Evolutionary conservation across 2,888 invertebrate genomes (phyloP).

Genomic region (Podotricha telesiphe): DNA sequence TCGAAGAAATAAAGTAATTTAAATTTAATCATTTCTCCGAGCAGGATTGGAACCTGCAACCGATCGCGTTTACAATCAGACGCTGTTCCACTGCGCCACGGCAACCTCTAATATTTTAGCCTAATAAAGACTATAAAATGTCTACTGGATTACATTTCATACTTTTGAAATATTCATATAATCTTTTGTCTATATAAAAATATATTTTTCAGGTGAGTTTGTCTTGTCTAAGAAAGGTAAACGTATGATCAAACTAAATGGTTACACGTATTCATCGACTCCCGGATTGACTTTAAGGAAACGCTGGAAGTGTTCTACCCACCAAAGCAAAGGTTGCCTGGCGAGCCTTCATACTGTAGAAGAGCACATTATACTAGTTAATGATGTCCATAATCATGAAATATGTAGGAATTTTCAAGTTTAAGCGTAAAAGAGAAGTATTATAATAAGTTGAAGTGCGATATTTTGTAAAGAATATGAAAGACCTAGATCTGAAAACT

Average conservation of each 20-base stretch:
- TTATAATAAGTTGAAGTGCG: too few species aligned
- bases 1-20: too few species aligned
- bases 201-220: conserved; percentile 33
- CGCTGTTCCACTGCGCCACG: too few species aligned
- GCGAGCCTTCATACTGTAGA: conserved; percentile 50
- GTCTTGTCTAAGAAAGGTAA: conserved; percentile 48
- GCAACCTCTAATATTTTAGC: too few species aligned
- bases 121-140: too few species aligned
- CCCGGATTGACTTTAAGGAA: conserved; percentile 44
- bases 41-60: too few species aligned
- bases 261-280: conserved; percentile 53
- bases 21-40: too few species aligned
- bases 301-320: conserved; percentile 63
- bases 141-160: too few species aligned
- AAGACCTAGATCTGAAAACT: too few species aligned
- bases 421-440: not conserved
- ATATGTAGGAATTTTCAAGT: not conserved
- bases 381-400: conserved; percentile 42
- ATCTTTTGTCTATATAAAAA: not conserved
- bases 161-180: too few species aligned
- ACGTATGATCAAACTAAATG: conserved; percentile 50
- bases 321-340: conserved; percentile 50
- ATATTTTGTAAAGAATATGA: too few species aligned
- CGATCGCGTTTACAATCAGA: too few species aligned
- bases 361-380: conserved; percentile 36